Percentiles rank a stretch among this genome's conserved stretches.
phyloP scores from a whole-genome alignment of 2,113 vertebrate genomes.

The Larimichthys crocea region DNA sequence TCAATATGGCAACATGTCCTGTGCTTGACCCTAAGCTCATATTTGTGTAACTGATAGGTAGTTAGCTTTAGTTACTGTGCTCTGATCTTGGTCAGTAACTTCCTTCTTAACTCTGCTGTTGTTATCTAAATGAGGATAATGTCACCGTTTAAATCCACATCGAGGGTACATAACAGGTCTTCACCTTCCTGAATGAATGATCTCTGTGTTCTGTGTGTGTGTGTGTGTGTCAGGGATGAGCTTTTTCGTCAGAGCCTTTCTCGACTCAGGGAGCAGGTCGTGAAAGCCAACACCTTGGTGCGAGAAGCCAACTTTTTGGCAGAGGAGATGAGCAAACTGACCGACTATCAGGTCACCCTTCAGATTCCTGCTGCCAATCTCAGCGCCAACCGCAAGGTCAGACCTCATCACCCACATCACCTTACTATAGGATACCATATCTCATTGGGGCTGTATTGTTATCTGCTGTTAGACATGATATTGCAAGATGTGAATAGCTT shows the following conservation, averaged over 20 bases:
- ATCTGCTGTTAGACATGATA: neutral
- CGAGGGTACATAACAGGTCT: constrained; percentile 3
- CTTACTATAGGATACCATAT: neutral
- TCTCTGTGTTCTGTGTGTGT: constrained; percentile 9
- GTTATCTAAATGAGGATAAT: too few species aligned
- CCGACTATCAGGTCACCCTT: constrained; percentile 97
- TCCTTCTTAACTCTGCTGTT: neutral
- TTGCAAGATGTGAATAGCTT: neutral
- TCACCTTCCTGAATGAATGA: constrained; percentile 20
- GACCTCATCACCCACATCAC: constrained; percentile 3
- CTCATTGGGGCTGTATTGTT: neutral
- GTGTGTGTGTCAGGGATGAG: constrained; percentile 87
- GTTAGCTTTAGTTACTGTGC: neutral
- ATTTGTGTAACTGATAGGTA: neutral
- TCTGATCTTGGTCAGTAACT: neutral
- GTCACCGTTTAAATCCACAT: neutral
- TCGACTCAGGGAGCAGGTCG: constrained; percentile 95
- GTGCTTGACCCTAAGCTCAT: too few species aligned
- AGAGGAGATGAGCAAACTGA: constrained; percentile 95
- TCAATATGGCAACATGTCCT: neutral
- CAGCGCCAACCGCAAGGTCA: constrained; percentile 98
- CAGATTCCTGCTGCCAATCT: constrained; percentile 98
- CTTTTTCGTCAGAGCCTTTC: constrained; percentile 96
- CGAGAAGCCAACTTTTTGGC: constrained; percentile 97
- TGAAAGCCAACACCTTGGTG: constrained; percentile 96